Percentiles rank a stretch among this genome's conserved stretches.
Evolutionary conservation across 2,113 vertebrate genomes (phyloP).

Genomic region (Plotosus lineatus): DNA sequence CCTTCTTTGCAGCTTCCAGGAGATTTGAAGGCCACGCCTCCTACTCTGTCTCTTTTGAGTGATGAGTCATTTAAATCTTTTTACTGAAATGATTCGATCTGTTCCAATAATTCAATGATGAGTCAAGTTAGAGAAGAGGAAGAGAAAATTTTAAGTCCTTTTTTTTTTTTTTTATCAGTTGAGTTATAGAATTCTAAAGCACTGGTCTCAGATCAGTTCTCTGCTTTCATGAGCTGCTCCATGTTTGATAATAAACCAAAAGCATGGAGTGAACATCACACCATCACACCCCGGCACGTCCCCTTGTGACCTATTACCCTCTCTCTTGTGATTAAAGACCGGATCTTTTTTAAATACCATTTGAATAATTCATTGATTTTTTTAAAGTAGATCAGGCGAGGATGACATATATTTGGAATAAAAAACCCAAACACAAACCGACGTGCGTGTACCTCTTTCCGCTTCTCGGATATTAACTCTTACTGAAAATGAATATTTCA

Average conservation of each 20-base stretch:
- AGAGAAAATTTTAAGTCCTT: not conserved
- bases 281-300: constrained; percentile 6
- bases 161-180: not conserved
- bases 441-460: constrained; percentile 47
- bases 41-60: not conserved
- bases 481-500: constrained; percentile 60
- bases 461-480: constrained; percentile 62
- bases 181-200: not conserved
- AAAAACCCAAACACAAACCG: constrained; percentile 34
- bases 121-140: not conserved
- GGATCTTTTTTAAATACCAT: constrained; percentile 55
- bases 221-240: constrained; percentile 7
- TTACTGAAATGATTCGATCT: not conserved
- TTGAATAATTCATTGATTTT: constrained; percentile 59
- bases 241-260: constrained; percentile 32
- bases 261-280: constrained; percentile 1
- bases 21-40: not conserved
- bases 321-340: constrained; percentile 44
- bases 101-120: not conserved
- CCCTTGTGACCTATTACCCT: constrained; percentile 44
- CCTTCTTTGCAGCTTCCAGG: not conserved
- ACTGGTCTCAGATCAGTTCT: not conserved
- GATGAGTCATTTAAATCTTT: not conserved
- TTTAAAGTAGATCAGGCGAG: constrained; percentile 44
- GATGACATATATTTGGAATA: constrained; percentile 58